Percentiles rank a stretch among this genome's conserved stretches.
Evolutionary conservation across 2,113 vertebrate species (phyloP).

Genomic region (Stercorarius parasiticus): DNA sequence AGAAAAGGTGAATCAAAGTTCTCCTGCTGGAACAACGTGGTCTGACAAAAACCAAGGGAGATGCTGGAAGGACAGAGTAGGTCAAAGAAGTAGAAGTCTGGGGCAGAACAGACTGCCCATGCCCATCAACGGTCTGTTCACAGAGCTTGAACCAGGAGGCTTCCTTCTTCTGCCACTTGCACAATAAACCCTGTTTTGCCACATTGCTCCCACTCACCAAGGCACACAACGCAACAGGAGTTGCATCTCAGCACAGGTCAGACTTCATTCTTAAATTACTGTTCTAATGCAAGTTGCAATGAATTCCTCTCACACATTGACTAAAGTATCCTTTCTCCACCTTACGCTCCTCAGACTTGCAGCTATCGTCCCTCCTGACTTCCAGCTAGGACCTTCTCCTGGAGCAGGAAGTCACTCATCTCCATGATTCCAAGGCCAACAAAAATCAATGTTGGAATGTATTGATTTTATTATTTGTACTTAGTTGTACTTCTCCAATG

Average conservation of each 20-base stretch:
- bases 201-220: background rate
- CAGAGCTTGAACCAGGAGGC: background rate
- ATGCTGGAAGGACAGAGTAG: background rate
- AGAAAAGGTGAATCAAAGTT: background rate
- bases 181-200: background rate
- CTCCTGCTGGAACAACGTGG: background rate
- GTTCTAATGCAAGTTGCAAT: background rate
- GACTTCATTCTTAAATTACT: background rate
- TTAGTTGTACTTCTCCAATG: background rate
- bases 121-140: background rate
- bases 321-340: background rate
- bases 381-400: background rate
- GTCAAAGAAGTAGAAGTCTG: background rate
- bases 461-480: background rate
- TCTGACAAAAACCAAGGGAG: background rate
- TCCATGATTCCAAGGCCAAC: background rate
- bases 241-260: background rate
- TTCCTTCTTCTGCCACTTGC: background rate
- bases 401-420: background rate
- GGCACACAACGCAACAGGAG: background rate
- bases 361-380: background rate
- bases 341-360: background rate
- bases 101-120: background rate
- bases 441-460: background rate
- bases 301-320: background rate